These are phyloP conservation scores for Atrichornis clamosus DNA, from an alignment of 2,113 vertebrate species.

Conservation along the genomic window DNA sequence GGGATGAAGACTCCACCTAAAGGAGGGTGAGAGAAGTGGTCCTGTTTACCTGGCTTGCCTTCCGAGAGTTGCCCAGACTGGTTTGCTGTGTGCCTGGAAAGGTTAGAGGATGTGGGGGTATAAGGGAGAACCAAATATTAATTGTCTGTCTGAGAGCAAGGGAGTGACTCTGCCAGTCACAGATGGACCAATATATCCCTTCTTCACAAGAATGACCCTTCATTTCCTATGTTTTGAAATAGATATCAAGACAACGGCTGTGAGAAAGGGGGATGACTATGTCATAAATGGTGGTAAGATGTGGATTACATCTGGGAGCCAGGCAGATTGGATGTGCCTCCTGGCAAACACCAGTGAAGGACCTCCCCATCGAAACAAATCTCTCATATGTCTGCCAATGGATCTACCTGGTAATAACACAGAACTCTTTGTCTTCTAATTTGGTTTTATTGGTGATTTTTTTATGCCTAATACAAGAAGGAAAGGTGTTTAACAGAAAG, in stretches of 20 bases:
- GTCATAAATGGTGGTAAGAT: conserved; percentile 83
- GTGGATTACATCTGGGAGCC: conserved; percentile 78
- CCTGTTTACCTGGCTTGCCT: not conserved
- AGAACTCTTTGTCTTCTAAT: not conserved
- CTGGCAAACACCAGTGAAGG: conserved; percentile 79
- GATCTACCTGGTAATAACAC: conserved; percentile 74
- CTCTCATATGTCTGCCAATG: conserved; percentile 83
- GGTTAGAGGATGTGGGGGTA: not conserved
- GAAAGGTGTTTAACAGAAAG: not conserved
- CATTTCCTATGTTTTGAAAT: not conserved
- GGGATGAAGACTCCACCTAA: not conserved
- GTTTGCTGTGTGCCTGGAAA: not conserved
- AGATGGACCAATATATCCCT: not conserved
- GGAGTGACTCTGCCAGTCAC: not conserved
- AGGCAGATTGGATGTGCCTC: conserved; percentile 85
- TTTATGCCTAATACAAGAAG: not conserved
- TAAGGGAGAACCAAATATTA: not conserved
- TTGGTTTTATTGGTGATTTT: not conserved
- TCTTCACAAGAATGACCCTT: not conserved
- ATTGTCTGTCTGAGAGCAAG: not conserved
- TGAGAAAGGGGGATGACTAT: conserved; percentile 77
- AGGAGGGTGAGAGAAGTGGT: not conserved
- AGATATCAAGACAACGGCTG: conserved; percentile 82
- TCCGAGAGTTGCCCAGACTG: not conserved
- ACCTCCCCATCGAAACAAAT: conserved; percentile 79